A percentile compares a stretch with the other conserved stretches of the same genome.
phyloP scores from a whole-genome alignment of 2,888 invertebrate species.

The Microdon myrmicae region DNA sequence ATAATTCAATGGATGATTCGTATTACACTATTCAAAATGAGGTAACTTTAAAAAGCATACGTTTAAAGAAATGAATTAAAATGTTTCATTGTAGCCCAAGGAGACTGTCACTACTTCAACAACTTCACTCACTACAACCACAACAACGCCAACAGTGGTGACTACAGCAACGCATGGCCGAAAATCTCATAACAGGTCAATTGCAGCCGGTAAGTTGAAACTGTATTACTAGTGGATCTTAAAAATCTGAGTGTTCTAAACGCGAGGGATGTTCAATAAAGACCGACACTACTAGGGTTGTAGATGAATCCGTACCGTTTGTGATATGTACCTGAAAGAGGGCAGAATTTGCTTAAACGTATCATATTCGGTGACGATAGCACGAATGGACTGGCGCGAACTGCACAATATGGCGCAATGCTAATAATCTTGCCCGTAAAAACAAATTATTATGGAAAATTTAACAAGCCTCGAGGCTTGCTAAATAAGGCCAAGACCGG shows the following conservation, averaged over 20 bases:
- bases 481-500: too few relatives aligned
- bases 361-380: too few relatives aligned
- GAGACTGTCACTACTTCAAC: conserved; percentile 58
- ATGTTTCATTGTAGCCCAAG: conserved; percentile 68
- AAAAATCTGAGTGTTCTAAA: not conserved
- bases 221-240: not conserved
- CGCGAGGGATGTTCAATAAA: too few relatives aligned
- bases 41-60: conserved; percentile 64
- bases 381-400: too few relatives aligned
- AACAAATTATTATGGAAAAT: too few relatives aligned
- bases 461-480: too few relatives aligned
- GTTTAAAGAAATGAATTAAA: conserved; percentile 23
- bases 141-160: conserved; percentile 25
- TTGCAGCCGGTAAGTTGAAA: conserved; percentile 66
- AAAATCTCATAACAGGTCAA: conserved; percentile 81
- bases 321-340: conserved; percentile 5
- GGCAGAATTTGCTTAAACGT: too few relatives aligned
- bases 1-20: conserved; percentile 63
- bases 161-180: conserved; percentile 71
- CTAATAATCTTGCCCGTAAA: too few relatives aligned
- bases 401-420: too few relatives aligned
- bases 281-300: conserved; percentile 7
- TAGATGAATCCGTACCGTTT: not conserved
- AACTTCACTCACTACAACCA: conserved; percentile 1
- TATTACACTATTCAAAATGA: conserved; percentile 80